Evolutionary conservation across 2,888 invertebrate species (phyloP).

Genomic region (Amblyjoppa fuscipennis): DNA sequence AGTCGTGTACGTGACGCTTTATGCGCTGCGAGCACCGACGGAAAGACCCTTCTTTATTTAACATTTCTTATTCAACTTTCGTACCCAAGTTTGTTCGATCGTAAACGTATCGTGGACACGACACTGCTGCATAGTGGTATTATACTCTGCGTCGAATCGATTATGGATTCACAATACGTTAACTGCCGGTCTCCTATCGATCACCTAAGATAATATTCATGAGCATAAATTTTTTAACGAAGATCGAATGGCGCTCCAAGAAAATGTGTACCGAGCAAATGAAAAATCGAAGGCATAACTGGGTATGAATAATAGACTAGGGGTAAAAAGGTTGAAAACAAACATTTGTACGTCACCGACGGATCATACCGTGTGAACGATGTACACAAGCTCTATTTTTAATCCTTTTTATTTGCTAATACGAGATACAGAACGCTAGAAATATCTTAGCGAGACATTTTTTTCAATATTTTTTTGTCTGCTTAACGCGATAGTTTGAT

Average conservation of each 20-base stretch:
- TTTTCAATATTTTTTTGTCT: not conserved
- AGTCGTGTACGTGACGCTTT: constrained; percentile 1
- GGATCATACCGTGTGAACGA: not conserved
- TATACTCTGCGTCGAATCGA: not conserved
- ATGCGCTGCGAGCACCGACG: not conserved
- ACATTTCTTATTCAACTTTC: constrained; percentile 28
- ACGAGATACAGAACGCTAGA: not conserved
- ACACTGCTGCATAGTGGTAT: constrained; percentile 1
- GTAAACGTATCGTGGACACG: constrained; percentile 2
- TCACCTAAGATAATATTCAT: not conserved
- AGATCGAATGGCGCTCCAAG: not conserved
- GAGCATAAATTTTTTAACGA: constrained; percentile 1
- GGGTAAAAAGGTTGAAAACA: not conserved
- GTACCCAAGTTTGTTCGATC: constrained; percentile 16
- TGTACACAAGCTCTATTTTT: not conserved
- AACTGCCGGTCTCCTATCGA: not conserved
- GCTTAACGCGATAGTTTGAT: not conserved
- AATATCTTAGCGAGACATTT: not conserved
- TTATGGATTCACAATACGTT: constrained; percentile 25
- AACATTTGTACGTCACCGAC: not conserved
- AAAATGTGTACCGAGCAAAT: not conserved
- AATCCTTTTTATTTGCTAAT: not conserved
- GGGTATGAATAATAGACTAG: not conserved
- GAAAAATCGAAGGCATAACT: not conserved
- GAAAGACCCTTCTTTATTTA: constrained; percentile 15